Evolutionary conservation across 2,113 vertebrate genomes (phyloP), one percentile per base, ranked within the genome.

Genomic region (Nycticebus coucang): DNA sequence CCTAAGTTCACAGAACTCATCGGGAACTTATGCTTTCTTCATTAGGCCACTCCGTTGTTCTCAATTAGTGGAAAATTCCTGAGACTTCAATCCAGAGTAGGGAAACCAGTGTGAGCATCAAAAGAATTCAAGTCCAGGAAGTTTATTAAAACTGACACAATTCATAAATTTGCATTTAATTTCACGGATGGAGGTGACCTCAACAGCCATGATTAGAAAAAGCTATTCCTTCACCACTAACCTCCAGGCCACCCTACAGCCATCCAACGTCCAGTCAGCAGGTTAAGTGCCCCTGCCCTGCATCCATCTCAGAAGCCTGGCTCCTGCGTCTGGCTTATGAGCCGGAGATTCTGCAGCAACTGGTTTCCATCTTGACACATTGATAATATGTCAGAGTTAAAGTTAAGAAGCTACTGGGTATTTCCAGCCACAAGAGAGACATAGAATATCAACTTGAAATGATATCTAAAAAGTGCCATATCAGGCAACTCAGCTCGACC

Each of bases 401-500:
- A 53, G 53, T 45, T 60, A 72, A 93, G 92, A 33, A n/a, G 18
- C 30, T 74, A 35, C 33, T 82, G 66, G 50, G 30, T 50, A 89
- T 89, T 80, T 95, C 87, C 11, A 8, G 77, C 72, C 90, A 60
- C 64, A 93, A 30, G 78, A 95, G 72, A 41, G 3, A 88, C 45
- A 50, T 19, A 71, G 78, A 96, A 83, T 86, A 89, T 53, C 75
- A 91, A 79, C 59, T 24, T 33, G 28, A 80, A 83, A n/a, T 45
- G 22, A 41, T 80, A 45, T 10, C 64, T 95, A 78, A 96, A 78
- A 94, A 89, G 75, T 71, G 82, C 35, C 89, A 85, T 45, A 85
- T 93, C 86, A 55, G 78, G 94, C 94, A 89, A 87, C 62, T 93
- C 50, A 93, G 60, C 33, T 93, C 60, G 5, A 18, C 37, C 57